phyloP scores from a whole-genome alignment of 2,888 invertebrate species.

The Julus scanicus region DNA sequence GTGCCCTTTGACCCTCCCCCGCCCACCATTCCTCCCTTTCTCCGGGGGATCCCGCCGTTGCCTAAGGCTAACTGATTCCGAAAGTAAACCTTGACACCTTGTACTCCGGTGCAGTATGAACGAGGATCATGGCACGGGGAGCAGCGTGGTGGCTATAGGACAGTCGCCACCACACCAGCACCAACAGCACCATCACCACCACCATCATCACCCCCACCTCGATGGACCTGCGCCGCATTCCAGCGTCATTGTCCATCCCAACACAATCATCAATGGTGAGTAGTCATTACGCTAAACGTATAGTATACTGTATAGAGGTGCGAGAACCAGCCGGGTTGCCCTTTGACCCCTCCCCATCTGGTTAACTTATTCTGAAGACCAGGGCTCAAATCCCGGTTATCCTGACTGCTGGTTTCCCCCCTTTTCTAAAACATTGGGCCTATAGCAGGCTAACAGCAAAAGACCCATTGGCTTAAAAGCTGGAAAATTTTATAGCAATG shows the following conservation, averaged over 20 bases:
- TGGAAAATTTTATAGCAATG: no score
- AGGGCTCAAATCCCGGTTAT: no score
- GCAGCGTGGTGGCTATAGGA: neutral
- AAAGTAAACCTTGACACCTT: conserved; percentile 19
- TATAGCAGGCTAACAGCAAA: no score
- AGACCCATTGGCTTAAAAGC: no score
- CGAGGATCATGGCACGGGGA: conserved; percentile 11
- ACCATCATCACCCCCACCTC: neutral
- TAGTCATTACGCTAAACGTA: neutral
- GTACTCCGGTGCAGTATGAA: conserved; percentile 19
- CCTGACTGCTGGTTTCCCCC: no score
- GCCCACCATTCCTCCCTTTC: neutral
- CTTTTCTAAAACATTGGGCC: no score
- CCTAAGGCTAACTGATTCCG: conserved; percentile 5
- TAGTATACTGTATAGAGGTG: neutral
- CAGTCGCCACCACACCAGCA: neutral
- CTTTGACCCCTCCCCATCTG: neutral
- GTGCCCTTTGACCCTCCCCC: neutral
- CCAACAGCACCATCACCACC: neutral
- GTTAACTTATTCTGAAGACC: no score
- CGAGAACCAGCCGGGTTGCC: neutral
- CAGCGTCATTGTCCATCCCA: conserved; percentile 3
- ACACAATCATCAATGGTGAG: neutral
- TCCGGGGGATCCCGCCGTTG: conserved; percentile 2
- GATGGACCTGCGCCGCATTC: neutral